These are phyloP conservation scores for Oncopodura yosiiana DNA, from an alignment of 1,140 invertebrate genomes.

Conservation along the genomic window DNA sequence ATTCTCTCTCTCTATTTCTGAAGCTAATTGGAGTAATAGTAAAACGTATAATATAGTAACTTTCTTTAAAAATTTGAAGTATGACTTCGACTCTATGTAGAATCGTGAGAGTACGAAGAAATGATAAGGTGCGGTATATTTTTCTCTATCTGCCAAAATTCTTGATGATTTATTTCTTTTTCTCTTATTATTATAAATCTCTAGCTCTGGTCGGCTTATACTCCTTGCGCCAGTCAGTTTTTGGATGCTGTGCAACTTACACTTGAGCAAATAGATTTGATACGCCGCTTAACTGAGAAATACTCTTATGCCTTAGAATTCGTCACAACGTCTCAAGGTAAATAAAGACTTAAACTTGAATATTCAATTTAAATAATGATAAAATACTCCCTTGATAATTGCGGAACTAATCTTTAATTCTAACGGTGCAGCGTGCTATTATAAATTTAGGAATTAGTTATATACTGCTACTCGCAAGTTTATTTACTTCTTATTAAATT, in stretches of 20 bases:
- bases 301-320: constrained; percentile 35
- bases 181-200: constrained; percentile 2
- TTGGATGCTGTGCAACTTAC: constrained; percentile 45
- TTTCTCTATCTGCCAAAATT: background rate
- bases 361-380: too few relatives aligned
- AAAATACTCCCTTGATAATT: too few relatives aligned
- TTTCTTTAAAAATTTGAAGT: background rate
- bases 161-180: background rate
- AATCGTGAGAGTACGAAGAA: background rate
- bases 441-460: too few relatives aligned
- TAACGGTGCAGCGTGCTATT: too few relatives aligned
- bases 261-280: constrained; percentile 47
- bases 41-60: background rate
- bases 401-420: too few relatives aligned
- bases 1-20: background rate
- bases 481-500: too few relatives aligned
- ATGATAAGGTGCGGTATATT: background rate
- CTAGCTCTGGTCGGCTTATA: constrained; percentile 48
- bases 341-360: too few relatives aligned
- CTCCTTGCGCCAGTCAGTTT: constrained; percentile 42
- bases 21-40: too few relatives aligned
- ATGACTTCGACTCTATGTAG: background rate
- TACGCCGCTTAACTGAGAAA: constrained; percentile 36
- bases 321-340: constrained; percentile 35
- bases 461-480: too few relatives aligned